phyloP scores from a whole-genome alignment of 2,113 vertebrate species.

The Vombatus ursinus region DNA sequence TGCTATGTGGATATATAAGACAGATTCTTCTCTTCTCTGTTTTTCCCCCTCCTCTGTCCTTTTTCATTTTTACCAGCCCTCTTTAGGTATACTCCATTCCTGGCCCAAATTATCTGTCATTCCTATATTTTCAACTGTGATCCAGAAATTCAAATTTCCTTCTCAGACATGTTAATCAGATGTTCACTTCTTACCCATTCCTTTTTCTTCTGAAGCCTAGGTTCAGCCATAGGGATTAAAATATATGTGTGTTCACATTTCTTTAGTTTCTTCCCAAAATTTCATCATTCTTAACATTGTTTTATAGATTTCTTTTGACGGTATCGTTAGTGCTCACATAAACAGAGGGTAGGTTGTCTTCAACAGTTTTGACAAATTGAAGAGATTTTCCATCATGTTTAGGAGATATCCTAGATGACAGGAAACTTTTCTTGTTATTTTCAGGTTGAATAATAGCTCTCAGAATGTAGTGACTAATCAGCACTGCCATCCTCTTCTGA shows the following conservation, averaged over 20 bases:
- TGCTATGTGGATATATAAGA: background rate
- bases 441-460: background rate
- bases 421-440: background rate
- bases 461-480: background rate
- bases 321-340: background rate
- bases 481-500: background rate
- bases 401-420: background rate
- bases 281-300: background rate
- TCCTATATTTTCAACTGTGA: background rate
- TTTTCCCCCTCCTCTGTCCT: background rate
- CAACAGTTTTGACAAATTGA: background rate
- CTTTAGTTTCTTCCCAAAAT: background rate
- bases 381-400: background rate
- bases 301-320: background rate
- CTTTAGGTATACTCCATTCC: background rate
- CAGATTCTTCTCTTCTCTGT: background rate
- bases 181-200: background rate
- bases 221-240: background rate
- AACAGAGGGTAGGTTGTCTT: background rate
- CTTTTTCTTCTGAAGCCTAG: background rate
- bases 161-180: background rate
- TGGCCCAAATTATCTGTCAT: background rate
- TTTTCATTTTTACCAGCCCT: background rate
- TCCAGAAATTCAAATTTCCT: background rate
- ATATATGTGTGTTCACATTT: background rate